Evolutionary conservation across 2,113 vertebrate species (phyloP).

Genomic region (Dissostichus mawsoni): DNA sequence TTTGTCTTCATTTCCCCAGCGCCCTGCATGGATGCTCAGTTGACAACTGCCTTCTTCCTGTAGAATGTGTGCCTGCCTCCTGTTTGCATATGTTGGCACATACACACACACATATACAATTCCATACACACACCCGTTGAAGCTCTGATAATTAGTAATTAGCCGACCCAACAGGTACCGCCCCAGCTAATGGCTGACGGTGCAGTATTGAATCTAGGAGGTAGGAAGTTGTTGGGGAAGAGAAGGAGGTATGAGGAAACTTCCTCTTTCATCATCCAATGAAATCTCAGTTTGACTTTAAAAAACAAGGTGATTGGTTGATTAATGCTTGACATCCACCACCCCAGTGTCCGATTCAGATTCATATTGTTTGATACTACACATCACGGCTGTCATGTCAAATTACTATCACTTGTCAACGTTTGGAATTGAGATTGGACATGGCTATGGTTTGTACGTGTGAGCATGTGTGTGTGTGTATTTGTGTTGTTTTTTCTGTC

Average conservation of each 20-base stretch:
- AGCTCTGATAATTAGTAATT: constrained; percentile 74
- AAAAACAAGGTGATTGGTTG: constrained; percentile 1
- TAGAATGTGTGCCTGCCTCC: constrained; percentile 41
- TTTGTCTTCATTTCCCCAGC: constrained; percentile 65
- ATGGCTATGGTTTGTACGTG: constrained; percentile 20
- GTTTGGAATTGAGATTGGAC: constrained; percentile 45
- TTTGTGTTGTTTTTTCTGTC: constrained; percentile 16
- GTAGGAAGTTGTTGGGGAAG: background rate
- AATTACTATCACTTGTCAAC: constrained; percentile 49
- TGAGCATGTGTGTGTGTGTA: constrained; percentile 3
- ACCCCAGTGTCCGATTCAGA: constrained; percentile 14
- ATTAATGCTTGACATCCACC: constrained; percentile 17
- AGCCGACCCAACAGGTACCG: constrained; percentile 60
- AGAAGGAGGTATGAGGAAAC: constrained; percentile 1
- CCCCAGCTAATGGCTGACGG: constrained; percentile 37
- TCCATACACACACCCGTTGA: constrained; percentile 33
- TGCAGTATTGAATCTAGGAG: constrained; percentile 18
- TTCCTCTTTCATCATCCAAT: constrained; percentile 35
- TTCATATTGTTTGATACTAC: constrained; percentile 51
- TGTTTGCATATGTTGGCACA: constrained; percentile 58
- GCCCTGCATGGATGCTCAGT: constrained; percentile 62
- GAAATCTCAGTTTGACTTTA: constrained; percentile 5
- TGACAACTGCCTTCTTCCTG: constrained; percentile 60
- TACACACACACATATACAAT: constrained; percentile 18
- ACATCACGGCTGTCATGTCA: constrained; percentile 54